Conservation (phyloP, 1,140 invertebrate genomes). For the Calycopis cecrops region DNA sequence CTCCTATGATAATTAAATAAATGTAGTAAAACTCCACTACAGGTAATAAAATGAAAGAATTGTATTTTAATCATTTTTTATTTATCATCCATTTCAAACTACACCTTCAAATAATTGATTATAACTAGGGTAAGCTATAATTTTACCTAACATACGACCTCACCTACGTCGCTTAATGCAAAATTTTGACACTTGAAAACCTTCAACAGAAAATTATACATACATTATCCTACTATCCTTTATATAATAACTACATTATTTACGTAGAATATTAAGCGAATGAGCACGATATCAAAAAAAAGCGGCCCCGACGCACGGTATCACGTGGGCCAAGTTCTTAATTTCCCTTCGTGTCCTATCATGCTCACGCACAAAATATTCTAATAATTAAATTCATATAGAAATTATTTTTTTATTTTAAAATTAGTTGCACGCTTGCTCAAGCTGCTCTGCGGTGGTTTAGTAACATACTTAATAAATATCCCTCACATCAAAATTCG, state of each 20-base stretch:
- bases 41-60: constrained; percentile 28
- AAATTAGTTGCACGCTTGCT: constrained; percentile 62
- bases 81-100: constrained; percentile 68
- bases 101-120: constrained; percentile 72
- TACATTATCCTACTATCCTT: constrained; percentile 52
- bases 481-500: constrained; percentile 57
- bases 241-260: constrained; percentile 59
- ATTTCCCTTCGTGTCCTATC: constrained; percentile 7
- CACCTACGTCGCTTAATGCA: constrained; percentile 52
- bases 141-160: constrained; percentile 59
- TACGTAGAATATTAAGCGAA: constrained; percentile 23
- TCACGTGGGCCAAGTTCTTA: constrained; percentile 2
- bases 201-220: constrained; percentile 49
- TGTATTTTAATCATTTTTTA: constrained; percentile 56
- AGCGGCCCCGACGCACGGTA: not conserved
- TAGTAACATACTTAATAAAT: constrained; percentile 43
- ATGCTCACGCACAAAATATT: constrained; percentile 27
- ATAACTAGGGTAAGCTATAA: constrained; percentile 72
- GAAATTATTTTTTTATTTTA: constrained; percentile 33
- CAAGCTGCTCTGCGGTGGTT: constrained; percentile 63
- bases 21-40: not conserved
- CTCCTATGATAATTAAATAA: too few relatives aligned
- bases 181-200: constrained; percentile 68
- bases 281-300: constrained; percentile 12
- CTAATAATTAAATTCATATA: constrained; percentile 44